A percentile compares a stretch with the other conserved stretches of the same genome.
Evolutionary conservation across 2,888 invertebrate genomes (phyloP).

Genomic region (Tachina fera): DNA sequence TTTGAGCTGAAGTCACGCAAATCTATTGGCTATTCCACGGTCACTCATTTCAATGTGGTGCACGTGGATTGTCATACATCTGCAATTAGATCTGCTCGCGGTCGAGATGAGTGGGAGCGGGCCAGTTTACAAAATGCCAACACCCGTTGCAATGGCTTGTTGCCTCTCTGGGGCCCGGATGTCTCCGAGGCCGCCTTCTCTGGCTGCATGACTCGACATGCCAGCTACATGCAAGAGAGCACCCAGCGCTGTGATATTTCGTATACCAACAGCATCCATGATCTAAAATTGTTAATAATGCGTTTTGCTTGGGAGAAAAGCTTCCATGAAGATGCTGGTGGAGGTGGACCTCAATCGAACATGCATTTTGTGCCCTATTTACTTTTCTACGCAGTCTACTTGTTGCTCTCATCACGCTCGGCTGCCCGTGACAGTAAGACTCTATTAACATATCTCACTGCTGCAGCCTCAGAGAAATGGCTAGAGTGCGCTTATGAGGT

Average conservation of each 20-base stretch:
- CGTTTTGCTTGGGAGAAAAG: conserved; percentile 97
- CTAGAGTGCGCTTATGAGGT: conserved; percentile 94
- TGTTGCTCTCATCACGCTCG: conserved; percentile 93
- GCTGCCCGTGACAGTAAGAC: conserved; percentile 91
- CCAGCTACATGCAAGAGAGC: conserved; percentile 88
- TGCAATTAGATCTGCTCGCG: conserved; percentile 90
- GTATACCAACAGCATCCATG: conserved; percentile 88
- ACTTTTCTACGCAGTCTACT: conserved; percentile 96
- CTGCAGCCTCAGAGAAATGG: conserved; percentile 86
- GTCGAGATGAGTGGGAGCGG: conserved; percentile 98
- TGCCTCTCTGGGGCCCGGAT: conserved; percentile 98
- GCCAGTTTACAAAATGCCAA: conserved; percentile 99
- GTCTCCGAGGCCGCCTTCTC: conserved; percentile 97
- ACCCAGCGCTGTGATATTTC: conserved; percentile 83
- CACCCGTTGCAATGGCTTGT: conserved; percentile 97
- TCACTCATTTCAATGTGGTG: conserved; percentile 98
- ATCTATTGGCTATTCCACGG: conserved; percentile 93
- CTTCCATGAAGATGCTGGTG: conserved; percentile 99
- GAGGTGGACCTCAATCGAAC: conserved; percentile 98
- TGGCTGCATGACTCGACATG: conserved; percentile 95
- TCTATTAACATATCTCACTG: conserved; percentile 88
- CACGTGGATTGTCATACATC: conserved; percentile 99
- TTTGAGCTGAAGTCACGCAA: conserved; percentile 94
- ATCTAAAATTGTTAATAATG: conserved; percentile 93
- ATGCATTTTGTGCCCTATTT: conserved; percentile 98